Evolutionary conservation across 2,797 vertebrate species (phyloP).

Genomic region (Darevskia mixta): DNA sequence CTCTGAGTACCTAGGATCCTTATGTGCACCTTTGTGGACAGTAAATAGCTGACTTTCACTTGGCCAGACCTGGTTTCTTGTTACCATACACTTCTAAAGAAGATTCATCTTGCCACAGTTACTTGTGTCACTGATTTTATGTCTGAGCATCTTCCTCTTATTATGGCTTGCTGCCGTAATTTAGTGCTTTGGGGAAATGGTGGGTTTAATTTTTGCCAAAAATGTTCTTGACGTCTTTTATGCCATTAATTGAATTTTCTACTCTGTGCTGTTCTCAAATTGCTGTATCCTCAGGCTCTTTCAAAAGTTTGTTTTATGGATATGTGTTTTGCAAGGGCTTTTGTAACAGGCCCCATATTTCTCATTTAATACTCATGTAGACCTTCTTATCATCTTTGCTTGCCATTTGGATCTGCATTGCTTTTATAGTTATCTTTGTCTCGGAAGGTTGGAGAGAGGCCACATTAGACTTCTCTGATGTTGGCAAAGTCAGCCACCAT

Average conservation of each 20-base stretch:
- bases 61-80: constrained; percentile 20
- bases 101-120: constrained; percentile 44
- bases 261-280: constrained; percentile 40
- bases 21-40: constrained; percentile 21
- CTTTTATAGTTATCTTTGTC: constrained; percentile 41
- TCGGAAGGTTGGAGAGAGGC: constrained; percentile 36
- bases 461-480: constrained; percentile 36
- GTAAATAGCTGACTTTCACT: constrained; percentile 41
- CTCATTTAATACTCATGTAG: constrained; percentile 46
- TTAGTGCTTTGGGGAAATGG: constrained; percentile 37
- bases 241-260: constrained; percentile 33
- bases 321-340: constrained; percentile 27
- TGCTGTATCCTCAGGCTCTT: constrained; percentile 39
- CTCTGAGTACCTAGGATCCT: constrained; percentile 16
- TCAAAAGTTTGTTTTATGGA: constrained; percentile 40
- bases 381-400: constrained; percentile 41
- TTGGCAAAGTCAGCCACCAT: constrained; percentile 39
- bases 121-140: constrained; percentile 46
- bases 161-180: constrained; percentile 28
- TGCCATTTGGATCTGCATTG: constrained; percentile 47
- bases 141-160: constrained; percentile 37
- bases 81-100: constrained; percentile 41
- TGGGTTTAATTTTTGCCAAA: constrained; percentile 6
- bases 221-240: constrained; percentile 47
- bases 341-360: constrained; percentile 46